These are phyloP conservation scores for Teleopsis dalmanni DNA, from an alignment of 1,140 invertebrate genomes.

Conservation along the genomic window DNA sequence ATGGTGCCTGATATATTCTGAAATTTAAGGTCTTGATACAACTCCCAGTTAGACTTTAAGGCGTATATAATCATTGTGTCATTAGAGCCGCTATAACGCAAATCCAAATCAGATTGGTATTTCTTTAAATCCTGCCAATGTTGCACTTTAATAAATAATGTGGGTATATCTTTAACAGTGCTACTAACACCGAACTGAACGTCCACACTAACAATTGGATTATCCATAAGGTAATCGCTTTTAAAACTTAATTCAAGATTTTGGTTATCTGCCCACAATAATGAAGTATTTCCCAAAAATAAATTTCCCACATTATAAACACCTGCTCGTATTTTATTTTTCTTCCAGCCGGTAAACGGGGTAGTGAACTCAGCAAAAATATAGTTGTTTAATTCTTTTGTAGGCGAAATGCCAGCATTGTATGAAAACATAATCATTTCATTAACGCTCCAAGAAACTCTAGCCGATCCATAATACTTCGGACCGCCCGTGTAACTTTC, in stretches of 20 bases:
- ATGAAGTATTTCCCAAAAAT: constrained; percentile 35
- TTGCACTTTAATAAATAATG: constrained; percentile 48
- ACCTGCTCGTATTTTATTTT: constrained; percentile 53
- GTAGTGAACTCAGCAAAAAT: constrained; percentile 53
- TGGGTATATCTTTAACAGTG: constrained; percentile 51
- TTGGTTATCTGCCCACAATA: constrained; percentile 54
- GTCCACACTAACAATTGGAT: constrained; percentile 43
- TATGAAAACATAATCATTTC: constrained; percentile 49
- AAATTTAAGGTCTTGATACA: constrained; percentile 39
- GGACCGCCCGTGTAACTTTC: constrained; percentile 45
- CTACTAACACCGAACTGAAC: constrained; percentile 50
- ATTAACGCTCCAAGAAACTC: constrained; percentile 51
- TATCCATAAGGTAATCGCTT: constrained; percentile 42
- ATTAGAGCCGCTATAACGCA: constrained; percentile 38
- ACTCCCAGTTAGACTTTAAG: constrained; percentile 51
- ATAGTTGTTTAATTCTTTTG: constrained; percentile 46
- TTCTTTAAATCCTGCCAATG: constrained; percentile 48
- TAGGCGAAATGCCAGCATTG: constrained; percentile 34
- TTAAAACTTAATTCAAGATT: constrained; percentile 48
- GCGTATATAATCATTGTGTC: constrained; percentile 46
- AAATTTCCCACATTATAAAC: constrained; percentile 33
- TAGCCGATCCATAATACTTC: constrained; percentile 45
- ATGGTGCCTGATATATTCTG: constrained; percentile 53
- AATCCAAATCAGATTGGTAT: constrained; percentile 47
- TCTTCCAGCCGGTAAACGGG: constrained; percentile 65